Evolutionary conservation across 2,888 invertebrate genomes (phyloP).

Genomic region (Metacarcinus magister): DNA sequence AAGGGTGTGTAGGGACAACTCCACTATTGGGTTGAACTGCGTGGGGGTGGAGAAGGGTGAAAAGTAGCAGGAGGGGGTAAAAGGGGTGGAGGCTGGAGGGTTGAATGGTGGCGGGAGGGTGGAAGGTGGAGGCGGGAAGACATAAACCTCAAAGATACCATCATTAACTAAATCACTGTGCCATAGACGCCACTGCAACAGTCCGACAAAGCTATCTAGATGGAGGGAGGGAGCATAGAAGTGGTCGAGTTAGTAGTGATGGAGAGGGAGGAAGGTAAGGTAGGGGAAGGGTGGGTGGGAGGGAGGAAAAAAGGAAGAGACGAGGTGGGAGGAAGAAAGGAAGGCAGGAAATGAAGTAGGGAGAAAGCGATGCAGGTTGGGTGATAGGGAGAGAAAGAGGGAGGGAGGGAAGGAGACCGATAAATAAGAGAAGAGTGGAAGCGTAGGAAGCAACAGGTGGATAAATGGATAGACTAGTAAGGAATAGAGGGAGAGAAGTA

Average conservation of each 20-base stretch:
- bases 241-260: slow-evolving; percentile 10
- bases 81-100: background rate
- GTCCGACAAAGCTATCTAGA: slow-evolving; percentile 26
- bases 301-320: background rate
- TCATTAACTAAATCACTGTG: slow-evolving; percentile 8
- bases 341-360: background rate
- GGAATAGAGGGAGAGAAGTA: no score
- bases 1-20: background rate
- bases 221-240: background rate
- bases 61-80: background rate
- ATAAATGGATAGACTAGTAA: no score
- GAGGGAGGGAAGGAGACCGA: background rate
- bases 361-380: background rate
- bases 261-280: background rate
- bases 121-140: background rate
- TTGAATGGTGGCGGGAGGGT: slow-evolving; percentile 10
- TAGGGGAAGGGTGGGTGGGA: background rate
- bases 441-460: no score
- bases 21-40: no score
- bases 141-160: background rate
- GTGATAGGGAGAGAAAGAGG: background rate
- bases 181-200: slow-evolving; percentile 21
- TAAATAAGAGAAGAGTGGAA: no score
- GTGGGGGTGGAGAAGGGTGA: background rate
- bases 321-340: background rate